Percentiles rank a stretch among this genome's conserved stretches.
phyloP scores from a whole-genome alignment of 2,113 vertebrate genomes.

The Lamprologus lemairii region DNA sequence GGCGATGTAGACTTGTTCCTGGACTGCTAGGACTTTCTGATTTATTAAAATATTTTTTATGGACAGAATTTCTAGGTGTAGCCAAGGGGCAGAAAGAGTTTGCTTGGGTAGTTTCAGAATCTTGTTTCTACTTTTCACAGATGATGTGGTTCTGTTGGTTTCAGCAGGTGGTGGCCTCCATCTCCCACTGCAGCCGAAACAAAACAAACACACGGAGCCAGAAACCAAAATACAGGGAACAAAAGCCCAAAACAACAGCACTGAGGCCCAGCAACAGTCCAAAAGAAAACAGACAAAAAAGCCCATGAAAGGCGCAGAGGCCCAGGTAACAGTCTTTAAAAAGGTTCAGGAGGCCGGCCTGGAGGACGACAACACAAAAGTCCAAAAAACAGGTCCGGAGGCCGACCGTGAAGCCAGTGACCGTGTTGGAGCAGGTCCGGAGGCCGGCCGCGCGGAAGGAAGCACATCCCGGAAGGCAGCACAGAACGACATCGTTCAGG shows the following conservation, averaged over 20 bases:
- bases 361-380: no score
- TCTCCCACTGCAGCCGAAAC: no score
- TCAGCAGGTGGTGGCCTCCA: no score
- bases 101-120: background rate
- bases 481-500: no score
- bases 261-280: background rate
- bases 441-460: no score
- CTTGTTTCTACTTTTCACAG: accelerated
- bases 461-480: no score
- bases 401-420: accelerated
- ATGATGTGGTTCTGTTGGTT: background rate
- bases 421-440: accelerated
- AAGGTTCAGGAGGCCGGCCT: no score
- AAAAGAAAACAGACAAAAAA: background rate
- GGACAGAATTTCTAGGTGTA: background rate
- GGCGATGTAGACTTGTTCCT: background rate
- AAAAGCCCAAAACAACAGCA: background rate
- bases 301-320: accelerated
- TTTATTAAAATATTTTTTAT: background rate
- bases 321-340: no score
- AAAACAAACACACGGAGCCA: background rate
- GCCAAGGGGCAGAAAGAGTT: background rate
- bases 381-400: no score
- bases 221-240: background rate
- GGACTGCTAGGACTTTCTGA: background rate